Conservation (phyloP, 2,113 vertebrate genomes). For the Urocolius indicus region DNA sequence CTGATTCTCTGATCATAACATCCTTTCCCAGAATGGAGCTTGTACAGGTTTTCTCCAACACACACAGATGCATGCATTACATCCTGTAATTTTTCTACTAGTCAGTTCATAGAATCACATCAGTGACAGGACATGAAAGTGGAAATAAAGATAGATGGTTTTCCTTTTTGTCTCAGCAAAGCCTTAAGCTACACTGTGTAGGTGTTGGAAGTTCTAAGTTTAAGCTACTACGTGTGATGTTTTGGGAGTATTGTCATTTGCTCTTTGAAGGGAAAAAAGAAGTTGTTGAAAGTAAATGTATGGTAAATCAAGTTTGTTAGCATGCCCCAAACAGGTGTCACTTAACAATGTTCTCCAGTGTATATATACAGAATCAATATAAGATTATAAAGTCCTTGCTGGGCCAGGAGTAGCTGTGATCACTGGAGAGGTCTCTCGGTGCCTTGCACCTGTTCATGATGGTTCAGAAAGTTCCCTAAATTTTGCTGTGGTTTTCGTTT, state of each 20-base stretch:
- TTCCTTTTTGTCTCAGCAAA: not conserved
- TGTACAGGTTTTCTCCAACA: constrained; percentile 38
- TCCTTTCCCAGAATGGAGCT: not conserved
- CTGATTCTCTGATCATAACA: not conserved
- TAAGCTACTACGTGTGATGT: not conserved
- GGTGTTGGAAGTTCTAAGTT: not conserved
- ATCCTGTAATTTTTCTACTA: constrained; percentile 26
- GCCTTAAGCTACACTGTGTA: not conserved
- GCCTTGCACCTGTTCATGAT: not conserved
- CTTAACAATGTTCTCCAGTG: not conserved
- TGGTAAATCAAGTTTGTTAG: not conserved
- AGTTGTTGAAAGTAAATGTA: not conserved
- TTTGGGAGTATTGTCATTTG: not conserved
- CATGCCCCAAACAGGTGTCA: not conserved
- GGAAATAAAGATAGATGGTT: not conserved
- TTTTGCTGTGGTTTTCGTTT: not conserved
- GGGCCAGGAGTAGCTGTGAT: not conserved
- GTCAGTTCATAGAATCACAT: not conserved
- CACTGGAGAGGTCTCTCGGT: not conserved
- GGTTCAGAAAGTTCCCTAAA: not conserved
- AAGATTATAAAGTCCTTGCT: not conserved
- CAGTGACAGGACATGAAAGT: not conserved
- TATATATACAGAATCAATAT: not conserved
- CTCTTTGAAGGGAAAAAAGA: not conserved
- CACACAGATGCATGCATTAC: not conserved